Conservation (phyloP, 1,140 invertebrate genomes). For the Babylonia areolata region DNA sequence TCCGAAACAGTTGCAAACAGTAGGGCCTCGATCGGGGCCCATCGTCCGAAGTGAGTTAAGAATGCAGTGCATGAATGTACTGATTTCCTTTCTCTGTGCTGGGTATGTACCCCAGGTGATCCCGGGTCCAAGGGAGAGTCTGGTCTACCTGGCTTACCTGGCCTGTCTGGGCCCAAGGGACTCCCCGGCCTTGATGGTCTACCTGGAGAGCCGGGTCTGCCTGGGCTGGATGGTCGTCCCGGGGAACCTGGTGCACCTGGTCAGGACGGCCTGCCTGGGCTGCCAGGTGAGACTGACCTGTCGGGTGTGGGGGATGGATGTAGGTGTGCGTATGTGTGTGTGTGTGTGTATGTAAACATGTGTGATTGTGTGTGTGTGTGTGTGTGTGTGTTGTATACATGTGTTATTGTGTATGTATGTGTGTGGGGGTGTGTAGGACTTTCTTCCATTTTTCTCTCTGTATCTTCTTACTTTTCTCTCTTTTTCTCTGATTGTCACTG, state of each 20-base stretch:
- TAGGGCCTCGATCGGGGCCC: too few relatives aligned
- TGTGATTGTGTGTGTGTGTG: too few relatives aligned
- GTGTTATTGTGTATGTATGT: too few relatives aligned
- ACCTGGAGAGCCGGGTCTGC: slow-evolving; percentile 52
- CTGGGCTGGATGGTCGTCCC: slow-evolving; percentile 50
- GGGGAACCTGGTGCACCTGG: slow-evolving; percentile 53
- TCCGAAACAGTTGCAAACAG: too few relatives aligned
- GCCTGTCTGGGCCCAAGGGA: slow-evolving; percentile 47
- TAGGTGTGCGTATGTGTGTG: too few relatives aligned
- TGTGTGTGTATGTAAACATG: too few relatives aligned
- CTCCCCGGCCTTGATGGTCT: slow-evolving; percentile 47
- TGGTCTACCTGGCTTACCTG: slow-evolving; percentile 26
- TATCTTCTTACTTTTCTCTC: too few relatives aligned
- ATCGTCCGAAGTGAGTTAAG: too few relatives aligned
- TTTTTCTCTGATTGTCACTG: background rate
- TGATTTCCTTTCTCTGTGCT: background rate
- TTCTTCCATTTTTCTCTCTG: too few relatives aligned
- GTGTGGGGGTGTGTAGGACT: too few relatives aligned
- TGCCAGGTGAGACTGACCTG: slow-evolving; percentile 41
- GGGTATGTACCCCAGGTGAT: background rate
- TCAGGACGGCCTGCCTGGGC: slow-evolving; percentile 54
- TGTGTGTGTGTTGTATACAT: too few relatives aligned
- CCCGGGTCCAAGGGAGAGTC: background rate
- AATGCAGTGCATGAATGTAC: too few relatives aligned
- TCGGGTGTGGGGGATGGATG: background rate